Base-by-base conservation (phyloP, 2,888 invertebrate species). In the Cinara cedri region DNA sequence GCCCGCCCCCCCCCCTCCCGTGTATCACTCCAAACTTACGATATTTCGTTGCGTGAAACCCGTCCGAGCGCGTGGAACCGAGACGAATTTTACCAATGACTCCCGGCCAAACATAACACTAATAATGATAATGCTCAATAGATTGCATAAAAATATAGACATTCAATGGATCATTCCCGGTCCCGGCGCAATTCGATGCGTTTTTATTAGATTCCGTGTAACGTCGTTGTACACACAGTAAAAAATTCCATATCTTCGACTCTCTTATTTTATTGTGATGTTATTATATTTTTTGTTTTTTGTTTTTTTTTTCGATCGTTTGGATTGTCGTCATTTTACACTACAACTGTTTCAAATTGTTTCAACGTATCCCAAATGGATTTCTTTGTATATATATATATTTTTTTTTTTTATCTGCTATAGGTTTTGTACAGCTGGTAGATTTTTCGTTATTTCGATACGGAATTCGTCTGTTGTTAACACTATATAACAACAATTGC, bases 261-360 rank as follows among this genome's bases (percentile, higher is more conserved):
- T 1, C 1, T 42, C 14, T 34, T 54, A 54, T 54, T 54, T 26
- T 72, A 3, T 44, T 11, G 26, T n/a, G 6, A 24, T 19, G 1
- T 24, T 14, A 24, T 57, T 3, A 13, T 57, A 1, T 4, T 14
- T 57, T 26, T 26, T 26, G 1, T 57, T 26, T 55, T 42, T 21
- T 42, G 54, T 70, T 70, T 14, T 34, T 19, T 70, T 24, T n/a
- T 14, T 11, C 21, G 46, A 26, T 44, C 13, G 1, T 57, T 42
- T 3, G 46, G 46, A 60, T 60, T 72, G 57, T 72, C 60, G 44
- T 72, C 60, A 26, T 60, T 72, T 72, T 24, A 46, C 71, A 44
- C 42, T 44, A 60, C 26, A 44, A n/a, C 24, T n/a, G 71, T 70
- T 70, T 54, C 54, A 14, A 51, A 55, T 55, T 21, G 44, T 60